Evolutionary conservation across 2,797 vertebrate genomes (phyloP).

Genomic region (Ambastaia sidthimunki): DNA sequence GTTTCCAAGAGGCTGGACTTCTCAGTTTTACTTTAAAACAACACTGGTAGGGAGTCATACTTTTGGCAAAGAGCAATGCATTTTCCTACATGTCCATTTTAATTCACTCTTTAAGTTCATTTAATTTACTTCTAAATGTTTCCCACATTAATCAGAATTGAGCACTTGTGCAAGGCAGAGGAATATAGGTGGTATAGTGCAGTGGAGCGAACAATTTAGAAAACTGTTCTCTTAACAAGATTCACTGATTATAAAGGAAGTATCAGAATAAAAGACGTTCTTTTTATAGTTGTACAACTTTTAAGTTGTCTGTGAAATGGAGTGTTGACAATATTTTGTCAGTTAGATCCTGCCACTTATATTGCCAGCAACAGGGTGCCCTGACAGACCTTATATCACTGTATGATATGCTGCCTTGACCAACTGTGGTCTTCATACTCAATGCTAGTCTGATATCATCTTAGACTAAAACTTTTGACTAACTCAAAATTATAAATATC

Average conservation of each 20-base stretch:
- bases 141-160: slow-evolving; percentile 21
- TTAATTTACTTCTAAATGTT: slow-evolving; percentile 19
- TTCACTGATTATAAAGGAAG: neutral
- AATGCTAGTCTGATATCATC: slow-evolving; percentile 3
- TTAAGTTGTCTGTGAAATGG: slow-evolving; percentile 7
- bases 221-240: neutral
- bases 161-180: neutral
- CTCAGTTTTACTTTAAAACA: slow-evolving; percentile 50
- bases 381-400: slow-evolving; percentile 55
- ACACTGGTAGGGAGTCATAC: slow-evolving; percentile 22
- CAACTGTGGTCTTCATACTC: slow-evolving; percentile 1
- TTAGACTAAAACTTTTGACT: neutral
- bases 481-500: neutral
- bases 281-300: too few relatives aligned
- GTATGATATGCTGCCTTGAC: slow-evolving; percentile 25
- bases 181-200: neutral
- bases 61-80: neutral
- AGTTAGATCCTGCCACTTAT: slow-evolving; percentile 53
- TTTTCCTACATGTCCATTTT: slow-evolving; percentile 21
- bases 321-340: slow-evolving; percentile 36
- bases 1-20: slow-evolving; percentile 47
- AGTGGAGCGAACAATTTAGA: neutral
- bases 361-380: slow-evolving; percentile 64
- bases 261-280: too few relatives aligned
- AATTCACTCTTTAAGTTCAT: slow-evolving; percentile 16